Base-by-base conservation (phyloP, 2,113 vertebrate genomes). In the Pollachius pollachius region DNA sequence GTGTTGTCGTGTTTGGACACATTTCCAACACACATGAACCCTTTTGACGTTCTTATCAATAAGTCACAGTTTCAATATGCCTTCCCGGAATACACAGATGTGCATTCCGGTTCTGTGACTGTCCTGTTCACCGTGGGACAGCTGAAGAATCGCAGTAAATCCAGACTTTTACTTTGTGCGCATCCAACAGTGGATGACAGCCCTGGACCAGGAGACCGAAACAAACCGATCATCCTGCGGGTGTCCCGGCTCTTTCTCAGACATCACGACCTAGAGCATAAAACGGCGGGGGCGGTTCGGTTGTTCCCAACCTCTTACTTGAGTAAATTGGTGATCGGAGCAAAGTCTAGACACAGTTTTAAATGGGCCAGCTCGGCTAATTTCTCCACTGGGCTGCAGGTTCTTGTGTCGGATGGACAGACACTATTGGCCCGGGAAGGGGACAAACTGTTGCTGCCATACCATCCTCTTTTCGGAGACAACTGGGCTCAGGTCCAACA, bases 391-490 rank as follows among this genome's bases (percentile, higher is more conserved):
- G 75, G 79, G 3, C 82, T 93, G 71, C 81, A 88, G 58, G 70
- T 86, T 16, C 81, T 90, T 19, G 71, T 73, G 17, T 89, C 87
- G 19, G 68, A 88, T 67, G 86, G 80, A 9, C 81, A 73, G 57
- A 75, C 60, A 54, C 77, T 91, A n/a, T 48, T 93, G 68, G 90
- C 78, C 64, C 87, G 92, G 52, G 86, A 77, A 37, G 92, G 91
- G 25, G 91, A 93, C 12, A 72, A 79, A 15, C 82, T 93, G 63
- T 52, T 85, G 5, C 18, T 90, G 0, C 89, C 92, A 16, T 76
- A 64, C 16, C 80, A 85, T 7, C 83, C 82, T 1, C 27, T 77
- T 18, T 68, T 67, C n/a, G 89, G 82, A 1, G 81, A 85, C 1
- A 85, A 89, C 0, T 37, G n/a, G 16, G 12, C 41, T n/a, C 67